Evolutionary conservation across 2,797 vertebrate genomes (phyloP), one percentile per base, ranked within the genome.

Genomic region (Typhlichthys eigenmanni): DNA sequence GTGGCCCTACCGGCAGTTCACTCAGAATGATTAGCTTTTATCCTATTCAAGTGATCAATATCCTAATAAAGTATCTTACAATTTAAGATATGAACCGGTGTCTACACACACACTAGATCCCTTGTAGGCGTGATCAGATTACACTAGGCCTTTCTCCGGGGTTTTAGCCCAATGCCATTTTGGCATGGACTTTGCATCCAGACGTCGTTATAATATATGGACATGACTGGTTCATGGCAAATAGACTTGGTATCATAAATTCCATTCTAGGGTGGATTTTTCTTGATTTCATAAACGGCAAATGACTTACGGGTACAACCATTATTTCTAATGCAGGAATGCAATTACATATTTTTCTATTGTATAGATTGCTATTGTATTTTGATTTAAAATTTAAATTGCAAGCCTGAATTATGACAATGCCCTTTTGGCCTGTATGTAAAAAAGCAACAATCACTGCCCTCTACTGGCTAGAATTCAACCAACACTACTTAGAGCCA

Each of bases 401-500:
- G 69, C 75, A 78, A 77, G 69, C 64, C 50, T 77, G 55, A 57
- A 56, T 14, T 69, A 68, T 62, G 62, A 76, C 12, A 32, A 65
- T 59, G 66, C 66, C 72, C 64, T 65, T 55, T 46, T 53, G 19
- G 71, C 17, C 43, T 48, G 65, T 58, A 7, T 19, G 45, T 67
- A 50, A 53, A 56, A 75, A 66, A 71, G 64, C 54, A 71, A 66
- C 52, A 46, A 71, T 77, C 76, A 78, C 71, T 69, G 84, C 72
- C 84, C 80, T 68, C 81, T 82, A 61, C 54, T 80, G 85, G 76
- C 29, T 48, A 51, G 49, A 62, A 68, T 50, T 55, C 54, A 47
- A 45, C 47, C 69, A 69, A 74, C 68, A 80, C 75, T 67, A 72
- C 71, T 75, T 69, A 71, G 80, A 85, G 81, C 87, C 79, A 73